A percentile compares a stretch with the other conserved stretches of the same genome.
Conservation (phyloP, 2,797 vertebrate genomes). For the Staurois parvus region DNA sequence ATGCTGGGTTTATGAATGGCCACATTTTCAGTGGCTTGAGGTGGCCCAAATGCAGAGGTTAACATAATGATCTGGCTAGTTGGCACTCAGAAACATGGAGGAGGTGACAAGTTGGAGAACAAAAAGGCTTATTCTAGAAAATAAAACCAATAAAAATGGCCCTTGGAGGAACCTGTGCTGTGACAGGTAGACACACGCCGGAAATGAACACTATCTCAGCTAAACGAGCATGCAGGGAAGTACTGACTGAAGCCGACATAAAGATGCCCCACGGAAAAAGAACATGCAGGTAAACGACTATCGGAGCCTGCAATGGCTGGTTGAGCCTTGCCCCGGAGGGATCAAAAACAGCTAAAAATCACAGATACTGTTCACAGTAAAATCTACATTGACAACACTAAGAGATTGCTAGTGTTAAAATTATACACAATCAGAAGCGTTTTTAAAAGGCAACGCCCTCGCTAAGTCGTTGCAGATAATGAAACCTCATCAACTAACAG, state of each 20-base stretch:
- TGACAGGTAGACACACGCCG: conserved; percentile 77
- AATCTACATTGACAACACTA: conserved; percentile 92
- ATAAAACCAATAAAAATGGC: conserved; percentile 77
- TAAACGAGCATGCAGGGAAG: conserved; percentile 90
- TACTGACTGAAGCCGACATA: conserved; percentile 90
- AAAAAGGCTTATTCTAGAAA: conserved; percentile 84
- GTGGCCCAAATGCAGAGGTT: conserved; percentile 87
- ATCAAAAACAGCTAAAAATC: conserved; percentile 86
- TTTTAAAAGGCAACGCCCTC: conserved; percentile 90
- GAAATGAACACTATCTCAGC: conserved; percentile 84
- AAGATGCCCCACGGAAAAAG: conserved; percentile 85
- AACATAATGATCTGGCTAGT: conserved; percentile 90
- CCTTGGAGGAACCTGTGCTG: conserved; percentile 84
- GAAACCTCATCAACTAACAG: conserved; percentile 89
- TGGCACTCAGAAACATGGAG: conserved; percentile 90
- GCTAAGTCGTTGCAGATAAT: conserved; percentile 89
- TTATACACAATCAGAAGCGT: conserved; percentile 90
- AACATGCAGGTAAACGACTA: conserved; percentile 91
- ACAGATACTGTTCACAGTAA: conserved; percentile 91
- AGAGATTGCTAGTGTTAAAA: conserved; percentile 92
- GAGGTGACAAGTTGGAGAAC: conserved; percentile 85
- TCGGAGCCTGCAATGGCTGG: conserved; percentile 87
- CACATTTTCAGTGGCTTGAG: conserved; percentile 85
- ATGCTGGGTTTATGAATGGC: conserved; percentile 88
- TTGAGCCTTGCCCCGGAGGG: conserved; percentile 87